Evolutionary conservation across 2,797 vertebrate species (phyloP).

Genomic region (Kryptopterus vitreolus): DNA sequence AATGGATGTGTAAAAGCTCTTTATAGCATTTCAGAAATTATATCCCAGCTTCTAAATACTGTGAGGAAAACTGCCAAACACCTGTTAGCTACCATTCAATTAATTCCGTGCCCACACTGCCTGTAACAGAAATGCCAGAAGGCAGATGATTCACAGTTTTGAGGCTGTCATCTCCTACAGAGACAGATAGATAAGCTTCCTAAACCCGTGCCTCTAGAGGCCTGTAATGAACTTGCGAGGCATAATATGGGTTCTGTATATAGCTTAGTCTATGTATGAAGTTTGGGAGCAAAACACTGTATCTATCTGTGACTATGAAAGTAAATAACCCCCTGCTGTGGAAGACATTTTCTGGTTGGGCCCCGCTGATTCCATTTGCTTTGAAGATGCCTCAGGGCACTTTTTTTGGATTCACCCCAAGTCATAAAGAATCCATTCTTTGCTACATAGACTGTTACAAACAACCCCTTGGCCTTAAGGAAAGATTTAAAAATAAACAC

Average conservation of each 20-base stretch:
- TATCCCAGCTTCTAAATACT: constrained; percentile 8
- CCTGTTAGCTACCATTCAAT: constrained; percentile 18
- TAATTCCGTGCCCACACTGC: neutral
- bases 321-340: neutral
- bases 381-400: neutral
- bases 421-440: neutral
- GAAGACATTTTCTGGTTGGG: neutral
- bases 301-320: neutral
- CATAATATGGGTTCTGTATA: neutral
- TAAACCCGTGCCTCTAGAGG: neutral
- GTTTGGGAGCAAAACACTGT: constrained; percentile 1
- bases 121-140: constrained; percentile 13
- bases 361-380: constrained; percentile 2
- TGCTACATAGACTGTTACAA: neutral
- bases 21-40: constrained; percentile 1
- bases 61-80: constrained; percentile 5
- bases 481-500: neutral
- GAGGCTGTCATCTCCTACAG: neutral
- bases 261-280: neutral
- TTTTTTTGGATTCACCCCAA: neutral
- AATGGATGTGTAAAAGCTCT: neutral
- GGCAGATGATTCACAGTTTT: constrained; percentile 13
- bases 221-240: neutral
- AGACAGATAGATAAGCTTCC: neutral
- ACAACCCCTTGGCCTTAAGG: neutral